Evolutionary conservation across 1,140 invertebrate genomes (phyloP).

Genomic region (Lasioglossum albipes): DNA sequence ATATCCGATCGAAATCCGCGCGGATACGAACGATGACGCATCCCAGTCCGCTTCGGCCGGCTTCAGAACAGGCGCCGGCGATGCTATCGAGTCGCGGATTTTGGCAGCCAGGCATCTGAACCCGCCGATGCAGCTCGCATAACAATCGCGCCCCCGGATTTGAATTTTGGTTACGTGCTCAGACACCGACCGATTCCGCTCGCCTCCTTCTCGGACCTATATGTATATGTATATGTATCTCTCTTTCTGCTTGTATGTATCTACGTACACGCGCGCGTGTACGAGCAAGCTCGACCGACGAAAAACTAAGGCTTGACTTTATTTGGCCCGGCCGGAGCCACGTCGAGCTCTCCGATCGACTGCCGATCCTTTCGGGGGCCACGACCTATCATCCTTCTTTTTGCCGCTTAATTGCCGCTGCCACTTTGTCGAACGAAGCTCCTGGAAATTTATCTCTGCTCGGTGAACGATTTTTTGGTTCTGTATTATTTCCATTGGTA

Average conservation of each 20-base stretch:
- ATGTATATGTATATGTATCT: constrained; percentile 2
- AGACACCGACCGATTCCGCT: constrained; percentile 21
- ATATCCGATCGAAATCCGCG: too few species aligned
- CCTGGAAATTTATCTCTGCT: too few species aligned
- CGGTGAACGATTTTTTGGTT: too few species aligned
- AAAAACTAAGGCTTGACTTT: constrained; percentile 58
- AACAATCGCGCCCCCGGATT: constrained; percentile 68
- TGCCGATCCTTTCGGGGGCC: not conserved
- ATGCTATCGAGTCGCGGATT: constrained; percentile 68
- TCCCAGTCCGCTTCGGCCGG: constrained; percentile 20
- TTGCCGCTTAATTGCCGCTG: too few species aligned
- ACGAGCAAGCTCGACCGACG: not conserved
- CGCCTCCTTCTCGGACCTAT: not conserved
- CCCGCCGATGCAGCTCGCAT: constrained; percentile 58
- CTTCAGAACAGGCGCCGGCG: constrained; percentile 43
- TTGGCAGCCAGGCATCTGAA: constrained; percentile 65
- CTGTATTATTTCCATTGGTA: too few species aligned
- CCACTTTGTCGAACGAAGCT: not conserved
- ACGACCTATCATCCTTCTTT: not conserved
- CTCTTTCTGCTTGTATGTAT: too few species aligned
- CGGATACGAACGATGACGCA: constrained; percentile 41
- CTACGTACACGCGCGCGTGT: too few species aligned
- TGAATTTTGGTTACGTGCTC: constrained; percentile 67
- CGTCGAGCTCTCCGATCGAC: not conserved
- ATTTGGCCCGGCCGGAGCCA: constrained; percentile 32